Evolutionary conservation across 2,797 vertebrate genomes (phyloP).

Genomic region (Characodon lateralis): DNA sequence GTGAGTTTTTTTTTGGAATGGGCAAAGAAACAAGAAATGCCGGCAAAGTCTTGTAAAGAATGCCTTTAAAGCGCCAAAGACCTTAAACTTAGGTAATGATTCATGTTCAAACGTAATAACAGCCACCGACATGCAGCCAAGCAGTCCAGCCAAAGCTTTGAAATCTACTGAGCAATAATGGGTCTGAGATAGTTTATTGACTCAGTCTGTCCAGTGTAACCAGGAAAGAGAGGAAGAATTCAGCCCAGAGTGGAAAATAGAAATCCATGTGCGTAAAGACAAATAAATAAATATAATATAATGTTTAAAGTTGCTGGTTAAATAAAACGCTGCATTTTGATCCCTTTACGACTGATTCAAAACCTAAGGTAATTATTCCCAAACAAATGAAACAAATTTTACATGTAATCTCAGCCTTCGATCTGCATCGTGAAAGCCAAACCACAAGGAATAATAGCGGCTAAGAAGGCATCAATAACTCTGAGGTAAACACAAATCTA

Average conservation of each 20-base stretch:
- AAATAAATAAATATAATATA: background rate
- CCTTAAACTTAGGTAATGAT: slow-evolving; percentile 28
- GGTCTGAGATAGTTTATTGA: slow-evolving; percentile 26
- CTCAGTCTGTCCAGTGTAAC: slow-evolving; percentile 1
- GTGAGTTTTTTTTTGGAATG: background rate
- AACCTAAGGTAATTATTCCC: background rate
- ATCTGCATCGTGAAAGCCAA: slow-evolving; percentile 42
- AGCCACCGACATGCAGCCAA: slow-evolving; percentile 17
- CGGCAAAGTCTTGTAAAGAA: slow-evolving; percentile 15
- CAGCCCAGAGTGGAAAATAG: slow-evolving; percentile 5
- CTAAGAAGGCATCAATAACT: slow-evolving; percentile 56
- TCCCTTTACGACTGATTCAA: background rate
- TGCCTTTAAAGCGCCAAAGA: slow-evolving; percentile 13
- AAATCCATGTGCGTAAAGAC: background rate
- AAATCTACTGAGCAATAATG: slow-evolving; percentile 32
- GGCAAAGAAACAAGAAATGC: slow-evolving; percentile 22
- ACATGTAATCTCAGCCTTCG: slow-evolving; percentile 23
- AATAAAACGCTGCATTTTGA: background rate
- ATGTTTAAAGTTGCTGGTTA: background rate
- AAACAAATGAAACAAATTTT: slow-evolving; percentile 7
- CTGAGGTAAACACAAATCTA: slow-evolving; percentile 67
- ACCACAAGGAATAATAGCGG: slow-evolving; percentile 30
- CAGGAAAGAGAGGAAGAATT: background rate
- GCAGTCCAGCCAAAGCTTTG: slow-evolving; percentile 15
- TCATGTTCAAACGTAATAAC: slow-evolving; percentile 31